phyloP scores from a whole-genome alignment of 2,797 vertebrate species.

The Pelodytes ibericus region DNA sequence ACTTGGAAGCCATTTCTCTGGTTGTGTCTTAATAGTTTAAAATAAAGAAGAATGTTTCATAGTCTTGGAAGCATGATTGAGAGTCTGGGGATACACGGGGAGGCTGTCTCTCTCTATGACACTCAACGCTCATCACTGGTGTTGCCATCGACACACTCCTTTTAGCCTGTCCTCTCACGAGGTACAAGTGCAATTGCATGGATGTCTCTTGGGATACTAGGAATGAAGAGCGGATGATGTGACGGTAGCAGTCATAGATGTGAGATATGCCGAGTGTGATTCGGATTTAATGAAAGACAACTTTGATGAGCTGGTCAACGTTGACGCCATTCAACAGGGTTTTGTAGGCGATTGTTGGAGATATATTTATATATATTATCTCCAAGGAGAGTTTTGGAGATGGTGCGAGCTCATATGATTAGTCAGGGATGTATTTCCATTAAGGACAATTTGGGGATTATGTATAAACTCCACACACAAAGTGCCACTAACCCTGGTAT shows the following conservation, averaged over 20 bases:
- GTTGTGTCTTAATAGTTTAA: constrained; percentile 10
- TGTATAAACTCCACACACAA: too few relatives aligned
- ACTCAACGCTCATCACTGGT: constrained; percentile 49
- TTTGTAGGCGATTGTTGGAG: too few relatives aligned
- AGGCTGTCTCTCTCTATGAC: constrained; percentile 26
- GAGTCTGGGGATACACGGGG: constrained; percentile 18
- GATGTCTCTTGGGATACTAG: constrained; percentile 24
- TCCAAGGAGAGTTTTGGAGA: too few relatives aligned
- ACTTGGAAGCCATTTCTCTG: neutral
- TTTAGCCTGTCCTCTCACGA: constrained; percentile 5
- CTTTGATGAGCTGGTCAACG: neutral
- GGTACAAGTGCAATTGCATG: constrained; percentile 1
- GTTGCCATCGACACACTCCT: constrained; percentile 6
- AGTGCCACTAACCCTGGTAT: too few relatives aligned
- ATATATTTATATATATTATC: too few relatives aligned
- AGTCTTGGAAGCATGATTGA: constrained; percentile 16
- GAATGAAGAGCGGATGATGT: neutral
- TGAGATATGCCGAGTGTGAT: neutral
- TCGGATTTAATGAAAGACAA: neutral
- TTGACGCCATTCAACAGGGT: too few relatives aligned
- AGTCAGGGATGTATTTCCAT: too few relatives aligned
- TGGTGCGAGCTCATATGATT: too few relatives aligned
- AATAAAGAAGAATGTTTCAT: constrained; percentile 13
- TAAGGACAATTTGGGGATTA: too few relatives aligned
- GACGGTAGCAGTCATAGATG: constrained; percentile 31